Base-by-base conservation (phyloP, 30 jellyfish, hydroid and myxozoan genomes). In the Hydractinia echinata region DNA sequence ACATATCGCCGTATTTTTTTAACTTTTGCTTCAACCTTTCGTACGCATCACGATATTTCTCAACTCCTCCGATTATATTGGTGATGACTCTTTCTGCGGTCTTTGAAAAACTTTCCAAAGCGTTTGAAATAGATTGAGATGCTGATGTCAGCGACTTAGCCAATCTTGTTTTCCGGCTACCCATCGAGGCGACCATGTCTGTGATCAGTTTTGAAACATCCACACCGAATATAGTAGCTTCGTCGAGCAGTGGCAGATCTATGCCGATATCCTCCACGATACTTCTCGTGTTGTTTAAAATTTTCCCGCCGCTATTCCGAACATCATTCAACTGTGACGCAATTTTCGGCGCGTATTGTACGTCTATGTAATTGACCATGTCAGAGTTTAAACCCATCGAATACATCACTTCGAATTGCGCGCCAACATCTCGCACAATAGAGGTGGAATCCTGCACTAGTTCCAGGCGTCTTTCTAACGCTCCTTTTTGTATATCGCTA, bases 1-100 rank as follows among this genome's bases (percentile, higher is more conserved):
- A 87, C 70, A 92, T 67, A 9, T 11, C 89, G 16, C 62, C 79
- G 54, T 92, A 86, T 66, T 87, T 84, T 56, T 80, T 76, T 66
- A 92, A 55, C 77, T 80, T 83, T 68, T 71, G 58, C 53, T 90
- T 76, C 61, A 92, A 76, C 6, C 73, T 21, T 69, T 81, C 88
- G 53, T 76, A 76, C 49, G 51, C 13, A 20, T 76, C 54, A 3
- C 54, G 51, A 8, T 14, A 9, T 50, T 76, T 53, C 9, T 48
- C 15, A 14, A 76, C 54, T 0, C 77, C 73, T 4, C 84, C 84
- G 19, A 55, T 76, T 15, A 71, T 20, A 7, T 30, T 4, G 10
- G 3, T 18, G 4, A 72, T 72, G 9, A 21, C 8, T 18, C 39
- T 72, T 55, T 76, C 84, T 18, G 76, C 51, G 19, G 76, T 76